Evolutionary conservation across 2,113 vertebrate species (phyloP), one percentile per base, ranked within the genome.

Genomic region (Osmerus eperlanus): DNA sequence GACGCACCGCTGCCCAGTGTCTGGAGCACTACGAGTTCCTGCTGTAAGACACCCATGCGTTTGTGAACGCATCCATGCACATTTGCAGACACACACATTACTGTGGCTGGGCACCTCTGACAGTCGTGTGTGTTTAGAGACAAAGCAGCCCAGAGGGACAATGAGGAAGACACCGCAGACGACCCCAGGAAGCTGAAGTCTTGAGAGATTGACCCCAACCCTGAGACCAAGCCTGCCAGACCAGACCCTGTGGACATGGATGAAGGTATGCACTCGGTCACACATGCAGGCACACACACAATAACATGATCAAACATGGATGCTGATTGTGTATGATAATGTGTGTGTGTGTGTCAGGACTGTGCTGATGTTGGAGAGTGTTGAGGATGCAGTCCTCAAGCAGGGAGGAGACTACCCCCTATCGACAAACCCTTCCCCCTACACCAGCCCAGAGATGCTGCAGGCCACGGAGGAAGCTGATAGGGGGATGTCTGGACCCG

Each of bases 221-320:
- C 97, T 81, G 97, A 99, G 92, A 99, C 97, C 19, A 99, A 99
- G 83, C 97, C 97, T 74, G 97, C 97, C 65, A 91, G 97, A 65
- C 97, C 97, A 14, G 97, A 98, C 75, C 97, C 96, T 3, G 97
- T 99, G 82, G 97, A 99, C 79, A 99, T 99, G 97, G 97, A 99
- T 32, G 97, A 99, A 91, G 97, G 97, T 96, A 32, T 52, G 16
- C 0, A 52, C 23, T 61, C 32, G 13, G 3, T n/a, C 58, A 60
- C n/a, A 60, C 58, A 60, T 19, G 41, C 52, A 15, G 3, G 36
- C 58, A 60, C n/a, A 60, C 58, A 60, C 58, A 65, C 53, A 47
- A 47, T 47, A 47, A 47, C 9, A 47, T 47, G 41, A 47, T 47
- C 41, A 47, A 11, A 47, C 41, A 11, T 9, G 41, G 41, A 47